Evolutionary conservation across 2,888 invertebrate genomes (phyloP), one percentile per base, ranked within the genome.

Genomic region (Anodontia alba): DNA sequence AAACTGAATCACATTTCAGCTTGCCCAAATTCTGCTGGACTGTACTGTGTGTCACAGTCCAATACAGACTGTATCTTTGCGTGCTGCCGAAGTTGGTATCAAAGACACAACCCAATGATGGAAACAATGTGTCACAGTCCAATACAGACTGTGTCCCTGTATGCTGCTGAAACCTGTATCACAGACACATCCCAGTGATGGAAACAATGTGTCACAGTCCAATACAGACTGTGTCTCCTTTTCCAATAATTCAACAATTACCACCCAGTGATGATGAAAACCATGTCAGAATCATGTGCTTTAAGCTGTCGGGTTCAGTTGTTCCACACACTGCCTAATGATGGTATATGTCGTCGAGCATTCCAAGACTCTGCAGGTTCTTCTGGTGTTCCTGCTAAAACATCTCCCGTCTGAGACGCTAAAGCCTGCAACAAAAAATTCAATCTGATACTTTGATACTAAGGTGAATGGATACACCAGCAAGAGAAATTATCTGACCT

Each of bases 391-490:
- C 86, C 88, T 12, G 92, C 92, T 51, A 92, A 75, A 0, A 92
- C 92, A 83, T 92, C 92, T 8, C 92, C 92, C 15, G 89, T 92
- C 49, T 88, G 83, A 8, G 91, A 89, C 0, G 92, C 92, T 29
- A 83, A 54, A 3, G 87, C 88, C 92, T 91, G 84, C 23, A 87
- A 17, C 70, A 36, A 46, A 46, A 46, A 8, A 46, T 15, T 10
- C 42, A 42, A 15, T 42, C 42, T 42, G n/a, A n/a, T n/a, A n/a
- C n/a, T n/a, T n/a, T n/a, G n/a, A n/a, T n/a, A n/a, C n/a, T 42
- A 70, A 17, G 33, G 42, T 42, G 15, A 42, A 42, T 42, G 15
- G 42, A 42, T 42, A 42, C 42, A 42, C 42, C 15, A 10, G 7
- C 42, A 42, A 15, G 42, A n/a, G n/a, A n/a, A n/a, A n/a, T n/a